phyloP scores from a whole-genome alignment of 2,888 invertebrate genomes.

The Pachliopta kotzebuea region DNA sequence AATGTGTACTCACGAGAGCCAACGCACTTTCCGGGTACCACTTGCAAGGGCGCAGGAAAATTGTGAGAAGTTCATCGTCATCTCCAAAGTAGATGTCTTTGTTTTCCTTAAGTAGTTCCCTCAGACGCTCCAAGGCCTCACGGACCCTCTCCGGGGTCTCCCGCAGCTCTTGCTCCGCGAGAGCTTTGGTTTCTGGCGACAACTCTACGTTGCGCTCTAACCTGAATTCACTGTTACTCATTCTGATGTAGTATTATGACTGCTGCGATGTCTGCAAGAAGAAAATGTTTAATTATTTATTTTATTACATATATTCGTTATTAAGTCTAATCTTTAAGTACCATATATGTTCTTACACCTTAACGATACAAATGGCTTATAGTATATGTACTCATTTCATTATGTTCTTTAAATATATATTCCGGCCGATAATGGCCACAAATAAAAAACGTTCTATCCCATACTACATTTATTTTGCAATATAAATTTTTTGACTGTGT shows the following conservation, averaged over 20 bases:
- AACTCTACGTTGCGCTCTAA: constrained; percentile 81
- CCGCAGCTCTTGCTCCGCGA: constrained; percentile 83
- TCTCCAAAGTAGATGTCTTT: constrained; percentile 85
- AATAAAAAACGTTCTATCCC: no score
- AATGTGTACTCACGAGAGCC: constrained; percentile 82
- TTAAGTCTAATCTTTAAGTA: no score
- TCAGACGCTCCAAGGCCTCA: constrained; percentile 81
- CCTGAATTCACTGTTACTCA: constrained; percentile 74
- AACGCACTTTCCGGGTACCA: constrained; percentile 91
- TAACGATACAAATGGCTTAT: no score
- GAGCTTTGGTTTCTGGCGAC: constrained; percentile 76
- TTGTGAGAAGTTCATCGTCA: constrained; percentile 88
- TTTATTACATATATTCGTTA: no score
- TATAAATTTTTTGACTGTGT: no score
- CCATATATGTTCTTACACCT: no score
- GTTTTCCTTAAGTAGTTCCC: constrained; percentile 84
- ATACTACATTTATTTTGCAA: no score
- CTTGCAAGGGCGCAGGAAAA: constrained; percentile 90
- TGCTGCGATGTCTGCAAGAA: constrained; percentile 40
- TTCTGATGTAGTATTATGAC: constrained; percentile 39
- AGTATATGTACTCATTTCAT: no score
- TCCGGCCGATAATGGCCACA: no score
- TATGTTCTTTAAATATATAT: no score
- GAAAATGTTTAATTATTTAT: no score
- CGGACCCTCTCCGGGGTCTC: constrained; percentile 86